Base-by-base conservation (phyloP, 2,888 invertebrate species). In the Lasioglossum marginatum region DNA sequence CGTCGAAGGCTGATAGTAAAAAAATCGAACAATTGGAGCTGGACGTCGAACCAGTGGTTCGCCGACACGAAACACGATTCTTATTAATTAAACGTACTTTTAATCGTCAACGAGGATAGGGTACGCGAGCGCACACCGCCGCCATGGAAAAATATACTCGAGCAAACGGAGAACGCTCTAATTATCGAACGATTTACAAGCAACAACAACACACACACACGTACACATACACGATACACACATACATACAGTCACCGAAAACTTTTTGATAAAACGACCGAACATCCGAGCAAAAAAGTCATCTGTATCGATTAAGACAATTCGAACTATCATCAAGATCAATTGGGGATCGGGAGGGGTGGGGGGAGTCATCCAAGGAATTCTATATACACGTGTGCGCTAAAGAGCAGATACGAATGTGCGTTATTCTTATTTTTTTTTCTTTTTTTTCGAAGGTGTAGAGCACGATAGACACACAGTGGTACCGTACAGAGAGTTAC, bases 401-500 rank as follows among this genome's bases (percentile, higher is more conserved):
- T 68, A 37, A 37, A 14, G 75, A 71, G 60, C 23, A 48, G 48
- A 70, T 37, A 70, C 2, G 37, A 45, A 72, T 78, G 57, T 76
- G 75, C 71, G 75, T 83, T 83, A 70, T 73, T 79, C 77, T 77
- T 68, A 45, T 23, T 52, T 73, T 73, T 31, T 12, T 52, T 23
- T 5, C 0, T 48, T 48, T 45, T 72, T 45, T 31, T 48, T 45
- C n/a, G 16, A 45, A 48, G 34, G 19, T 37, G 34, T 79, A 52
- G 70, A 19, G 63, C 71, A 70, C 45, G 76, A 79, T 66, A 68
- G 66, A 40, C 40, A 81, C 77, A 73, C 82, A 82, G 72, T 81
- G 86, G 68, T 89, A 82, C 74, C 77, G 81, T 87, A 83, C 84
- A 87, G 88, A 92, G 88, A 92, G 84, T 91, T 89, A 92, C 87